Evolutionary conservation across 2,113 vertebrate species (phyloP), one percentile per base, ranked within the genome.

Genomic region (Galeopterus variegatus): DNA sequence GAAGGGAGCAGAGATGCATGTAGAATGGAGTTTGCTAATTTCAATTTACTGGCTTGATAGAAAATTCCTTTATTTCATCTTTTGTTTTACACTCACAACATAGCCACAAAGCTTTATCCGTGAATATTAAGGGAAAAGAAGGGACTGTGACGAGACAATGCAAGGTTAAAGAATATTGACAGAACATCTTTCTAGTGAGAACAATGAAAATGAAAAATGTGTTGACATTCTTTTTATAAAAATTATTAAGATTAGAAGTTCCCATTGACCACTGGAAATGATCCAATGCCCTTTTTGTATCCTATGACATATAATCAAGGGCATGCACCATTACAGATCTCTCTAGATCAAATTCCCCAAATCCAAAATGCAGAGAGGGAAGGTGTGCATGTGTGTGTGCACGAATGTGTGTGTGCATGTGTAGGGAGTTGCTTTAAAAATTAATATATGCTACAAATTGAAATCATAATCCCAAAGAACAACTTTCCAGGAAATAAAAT

Each of bases 121-220:
- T 50, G 58, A 93, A 82, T 76, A 5, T 3, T 26, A 77, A 73
- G 19, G 36, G 45, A 19, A 70, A 83, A 79, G 54, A 72, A 84
- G 28, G 26, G 31, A 28, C n/a, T 54, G 5, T 45, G 50, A 64
- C 64, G 62, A 75, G 24, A 83, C 70, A 95, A 92, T 62, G 80
- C 45, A 88, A 79, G 50, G 24, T 76, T 77, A 85, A 67, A 93
- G 52, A 90, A 96, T 85, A 84, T 36, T 28, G 64, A 79, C 26
- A 92, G 17, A 94, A 48, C 26, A 54, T 70, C 33, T 93, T 82
- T 36, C 24, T 79, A 54, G 12, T 9, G 24, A 50, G 23, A 75
- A 76, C 60, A 82, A 80, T 9, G 21, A 86, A n/a, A 5, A 50
- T n/a, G 23, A 87, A 87, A 86, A 93, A 70, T 92, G 26, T 21